Evolutionary conservation across 2,113 vertebrate genomes (phyloP), one percentile per base, ranked within the genome.

Genomic region (Aegotheles bennettii): DNA sequence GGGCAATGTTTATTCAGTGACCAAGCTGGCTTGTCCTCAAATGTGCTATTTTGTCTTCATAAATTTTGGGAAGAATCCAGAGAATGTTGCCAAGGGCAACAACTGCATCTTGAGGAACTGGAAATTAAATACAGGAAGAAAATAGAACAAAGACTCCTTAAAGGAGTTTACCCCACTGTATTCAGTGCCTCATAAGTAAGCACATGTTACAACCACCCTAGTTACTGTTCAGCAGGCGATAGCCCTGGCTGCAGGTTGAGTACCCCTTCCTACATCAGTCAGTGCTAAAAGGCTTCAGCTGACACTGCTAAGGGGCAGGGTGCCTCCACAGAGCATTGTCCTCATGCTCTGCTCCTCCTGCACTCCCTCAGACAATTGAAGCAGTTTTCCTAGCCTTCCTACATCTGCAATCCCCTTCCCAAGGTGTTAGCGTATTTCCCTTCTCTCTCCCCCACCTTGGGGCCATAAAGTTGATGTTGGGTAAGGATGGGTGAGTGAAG

Each of bases 11-110:
- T 89, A 26, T 84, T 89, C 75, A 48, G 68, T 75, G 53, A 71
- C 33, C 31, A 64, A 48, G 47, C 26, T 84, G 86, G 31, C 47
- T 92, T 75, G 53, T 86, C 82, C 78, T 91, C 47, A 89, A 33
- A 93, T 51, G 56, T 92, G 43, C 64, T 83, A 40, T 88, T 95
- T 92, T 71, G 40, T 78, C 83, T 90, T 77, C n/a, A 63, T 78
- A 78, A 78, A 82, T 92, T 87, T 90, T 43, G 61, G 43, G 61
- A 82, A 90, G 73, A 77, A 90, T 77, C 38, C 0, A 16, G 50
- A 91, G 64, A 81, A 78, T 9, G 53, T 96, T 95, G 79, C 94
- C 76, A 93, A 64, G 88, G 85, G 91, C 92, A 96, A 90, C 90
- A 73, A 73, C 48, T 75, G 60, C 68, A 60, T 95, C 56, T 80